phyloP scores from a whole-genome alignment of 2,113 vertebrate species.

The Aix galericulata region DNA sequence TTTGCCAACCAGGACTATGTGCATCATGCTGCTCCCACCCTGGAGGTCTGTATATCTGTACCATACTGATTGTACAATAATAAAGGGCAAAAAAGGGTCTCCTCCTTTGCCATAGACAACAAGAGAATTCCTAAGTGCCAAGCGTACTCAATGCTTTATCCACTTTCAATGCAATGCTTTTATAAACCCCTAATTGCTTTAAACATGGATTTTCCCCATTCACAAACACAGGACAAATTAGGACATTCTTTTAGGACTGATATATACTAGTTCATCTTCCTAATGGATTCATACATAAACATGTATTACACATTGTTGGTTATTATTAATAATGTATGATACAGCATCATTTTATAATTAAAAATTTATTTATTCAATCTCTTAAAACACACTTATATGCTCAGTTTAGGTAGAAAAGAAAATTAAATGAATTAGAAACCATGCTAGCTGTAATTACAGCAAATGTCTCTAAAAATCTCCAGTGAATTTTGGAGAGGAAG shows the following conservation, averaged over 20 bases:
- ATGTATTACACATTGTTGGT: constrained; percentile 76
- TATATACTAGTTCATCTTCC: constrained; percentile 69
- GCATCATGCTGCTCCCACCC: constrained; percentile 30
- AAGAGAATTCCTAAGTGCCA: constrained; percentile 58
- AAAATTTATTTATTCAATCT: constrained; percentile 82
- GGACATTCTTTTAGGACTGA: constrained; percentile 61
- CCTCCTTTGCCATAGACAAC: constrained; percentile 7
- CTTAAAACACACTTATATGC: constrained; percentile 75
- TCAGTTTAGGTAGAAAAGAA: constrained; percentile 75
- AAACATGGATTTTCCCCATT: constrained; percentile 27
- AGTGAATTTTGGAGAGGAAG: constrained; percentile 71
- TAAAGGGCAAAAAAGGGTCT: constrained; percentile 39
- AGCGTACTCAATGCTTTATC: background rate
- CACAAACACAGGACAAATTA: constrained; percentile 71
- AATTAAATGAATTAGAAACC: constrained; percentile 78
- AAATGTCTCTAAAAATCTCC: constrained; percentile 77
- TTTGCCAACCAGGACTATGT: constrained; percentile 23
- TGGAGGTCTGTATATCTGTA: constrained; percentile 17
- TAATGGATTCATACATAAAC: constrained; percentile 79
- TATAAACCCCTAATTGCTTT: constrained; percentile 41
- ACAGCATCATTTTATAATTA: constrained; percentile 80
- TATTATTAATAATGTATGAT: constrained; percentile 81
- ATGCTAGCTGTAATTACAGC: constrained; percentile 76
- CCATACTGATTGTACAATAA: constrained; percentile 21
- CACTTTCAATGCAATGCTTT: constrained; percentile 17